phyloP scores from a whole-genome alignment of 1,140 invertebrate species.

The Helicoverpa zea region DNA sequence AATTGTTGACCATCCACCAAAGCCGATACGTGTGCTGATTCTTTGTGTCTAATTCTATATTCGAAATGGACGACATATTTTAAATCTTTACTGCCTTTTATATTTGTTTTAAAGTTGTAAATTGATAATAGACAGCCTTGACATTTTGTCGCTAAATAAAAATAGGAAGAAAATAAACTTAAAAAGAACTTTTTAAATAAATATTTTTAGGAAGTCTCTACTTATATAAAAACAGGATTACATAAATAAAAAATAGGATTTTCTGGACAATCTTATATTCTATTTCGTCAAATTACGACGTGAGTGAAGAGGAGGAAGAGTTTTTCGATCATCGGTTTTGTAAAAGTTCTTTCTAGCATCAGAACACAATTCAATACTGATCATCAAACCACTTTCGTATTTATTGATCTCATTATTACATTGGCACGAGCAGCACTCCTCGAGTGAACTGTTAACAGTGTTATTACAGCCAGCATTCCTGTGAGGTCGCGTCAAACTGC shows the following conservation, averaged over 20 bases:
- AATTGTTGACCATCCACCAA: background rate
- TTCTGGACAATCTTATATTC: too few species aligned
- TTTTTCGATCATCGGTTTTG: too few species aligned
- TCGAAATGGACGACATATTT: constrained; percentile 2
- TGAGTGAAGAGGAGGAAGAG: too few species aligned
- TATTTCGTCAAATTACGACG: too few species aligned
- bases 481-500: background rate
- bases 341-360: too few species aligned
- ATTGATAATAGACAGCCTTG: constrained; percentile 9
- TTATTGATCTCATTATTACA: too few species aligned
- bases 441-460: background rate
- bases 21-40: background rate
- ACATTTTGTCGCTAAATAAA: constrained; percentile 2
- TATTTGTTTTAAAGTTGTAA: constrained; percentile 18
- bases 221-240: too few species aligned
- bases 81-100: background rate
- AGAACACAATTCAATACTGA: background rate
- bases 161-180: background rate
- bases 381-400: too few species aligned
- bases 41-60: background rate
- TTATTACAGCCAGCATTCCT: background rate
- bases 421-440: background rate
- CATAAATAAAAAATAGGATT: too few species aligned
- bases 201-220: too few species aligned
- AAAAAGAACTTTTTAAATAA: background rate